A percentile compares a stretch with the other conserved stretches of the same genome.
Conservation (phyloP, 92 coral and sea anemone genomes). For the Pocillopora grandis region DNA sequence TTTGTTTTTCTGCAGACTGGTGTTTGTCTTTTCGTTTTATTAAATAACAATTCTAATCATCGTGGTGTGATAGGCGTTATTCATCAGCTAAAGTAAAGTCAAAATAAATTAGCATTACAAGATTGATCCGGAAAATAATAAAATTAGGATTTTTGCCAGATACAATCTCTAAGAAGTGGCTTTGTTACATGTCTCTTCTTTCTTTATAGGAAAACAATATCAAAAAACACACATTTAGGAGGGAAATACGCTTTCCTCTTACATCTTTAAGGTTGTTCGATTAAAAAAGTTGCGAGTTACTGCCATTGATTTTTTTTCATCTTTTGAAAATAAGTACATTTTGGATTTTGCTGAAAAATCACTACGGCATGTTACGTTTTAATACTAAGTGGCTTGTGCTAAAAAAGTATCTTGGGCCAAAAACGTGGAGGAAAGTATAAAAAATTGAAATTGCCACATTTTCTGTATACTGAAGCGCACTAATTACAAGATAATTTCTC, state of each 20-base stretch:
- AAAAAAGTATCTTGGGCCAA: neutral
- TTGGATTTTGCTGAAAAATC: neutral
- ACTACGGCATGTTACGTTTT: too few relatives aligned
- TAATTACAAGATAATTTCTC: too few relatives aligned
- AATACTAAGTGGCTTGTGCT: too few relatives aligned
- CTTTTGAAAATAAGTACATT: neutral
- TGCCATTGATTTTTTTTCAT: neutral
- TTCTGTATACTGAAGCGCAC: neutral
- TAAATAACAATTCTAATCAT: conserved; percentile 1
- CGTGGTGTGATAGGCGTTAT: neutral
- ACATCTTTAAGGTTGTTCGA: neutral
- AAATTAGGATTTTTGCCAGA: neutral
- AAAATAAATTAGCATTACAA: neutral
- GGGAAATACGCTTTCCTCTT: neutral
- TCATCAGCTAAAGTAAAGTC: neutral
- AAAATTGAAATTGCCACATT: neutral
- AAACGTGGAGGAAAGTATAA: neutral
- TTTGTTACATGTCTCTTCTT: neutral
- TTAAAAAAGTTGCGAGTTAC: neutral
- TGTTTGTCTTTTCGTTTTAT: conserved; percentile 18
- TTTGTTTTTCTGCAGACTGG: conserved; percentile 22
- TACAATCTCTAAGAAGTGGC: neutral
- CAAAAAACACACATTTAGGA: neutral
- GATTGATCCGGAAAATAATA: neutral
- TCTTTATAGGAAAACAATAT: neutral